Evolutionary conservation across 2,888 invertebrate genomes (phyloP), one percentile per base, ranked within the genome.

Genomic region (Osedax fenrisi): DNA sequence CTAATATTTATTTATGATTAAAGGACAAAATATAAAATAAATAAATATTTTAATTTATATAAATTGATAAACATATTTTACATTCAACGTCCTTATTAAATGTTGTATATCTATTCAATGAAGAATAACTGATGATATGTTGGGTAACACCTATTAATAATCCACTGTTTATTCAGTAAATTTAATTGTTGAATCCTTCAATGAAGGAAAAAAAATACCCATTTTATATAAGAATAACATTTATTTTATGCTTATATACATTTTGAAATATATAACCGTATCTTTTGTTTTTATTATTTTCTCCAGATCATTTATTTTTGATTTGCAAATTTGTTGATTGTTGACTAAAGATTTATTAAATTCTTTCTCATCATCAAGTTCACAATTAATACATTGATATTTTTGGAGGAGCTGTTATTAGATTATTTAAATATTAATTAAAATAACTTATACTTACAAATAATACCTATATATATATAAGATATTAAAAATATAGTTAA

Each of bases 91-190:
- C 76, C 73, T 74, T 76, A 74, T 76, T 75, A 56, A 27, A 71
- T 74, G 75, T 69, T 76, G 75, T 71, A 75, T 69, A 76, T 68
- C 73, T 76, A 26, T 64, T 72, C 72, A 75, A 72, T 72, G 75
- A 75, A 75, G 72, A 73, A 23, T 27, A 69, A 72, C 72, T 76
- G 76, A 76, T 74, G 69, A 68, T 68, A 75, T 74, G 76, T 75
- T 72, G 75, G 76, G 75, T 76, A 72, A 76, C 76, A 76, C 72
- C 76, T 27, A 62, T 75, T 27, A 71, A 21, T 26, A 71, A 41
- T 41, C 5, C 5, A 41, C 5, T 17, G 17, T 41, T 41, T 41
- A 17, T 41, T 41, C 17, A 17, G 17, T 41, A 41, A 41, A 10
- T 41, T 41, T 41, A 41, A 10, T 41, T 41, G 5, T 41, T 5